Base-by-base conservation (phyloP, 1,140 invertebrate genomes). In the Cotesia vestalis region DNA sequence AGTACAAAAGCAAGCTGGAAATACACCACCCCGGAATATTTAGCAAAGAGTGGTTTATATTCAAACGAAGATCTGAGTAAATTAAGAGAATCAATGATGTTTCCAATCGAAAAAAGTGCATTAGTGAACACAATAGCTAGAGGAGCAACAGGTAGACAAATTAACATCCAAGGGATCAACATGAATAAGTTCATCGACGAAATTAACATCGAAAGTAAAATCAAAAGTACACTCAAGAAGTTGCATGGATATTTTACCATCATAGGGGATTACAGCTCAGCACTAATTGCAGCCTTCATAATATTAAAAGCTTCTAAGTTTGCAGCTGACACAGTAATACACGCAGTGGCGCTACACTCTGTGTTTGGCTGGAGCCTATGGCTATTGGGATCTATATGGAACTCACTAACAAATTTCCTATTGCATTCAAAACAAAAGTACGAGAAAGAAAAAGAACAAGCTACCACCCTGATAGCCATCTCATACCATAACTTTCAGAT, bases 41-140 rank as follows among this genome's bases (percentile, higher is more conserved):
- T 80, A 4, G 75, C 72, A 0, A 73, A 55, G 2, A 67, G 52
- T 17, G 72, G 67, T 11, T 66, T 73, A 1, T 73, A 73, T n/a
- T 14, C 67, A 1, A 1, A 46, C 38, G 17, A 12, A 9, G 67
- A 70, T 1, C 5, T 70, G 4, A 9, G 66, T 1, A 46, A 66
- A 36, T 9, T 64, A 1, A 9, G 62, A 9, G 62, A 73, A 6
- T 34, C 17, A 9, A 57, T 73, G 1, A 73, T 73, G 68, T 78
- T 80, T 61, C 76, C 77, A 14, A 36, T 69, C 0, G 74, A 79
- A 63, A 46, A 17, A 59, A 64, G 71, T 0, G 73, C 76, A n/a
- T 63, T 80, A 0, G 36, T 80, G 27, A 77, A 79, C 35, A 71
- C 61, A 0, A 51, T 78, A 5, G 76, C 76, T 0, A 38, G 75